phyloP scores from a whole-genome alignment of 2,797 vertebrate species.

The Sebastes miniatus region DNA sequence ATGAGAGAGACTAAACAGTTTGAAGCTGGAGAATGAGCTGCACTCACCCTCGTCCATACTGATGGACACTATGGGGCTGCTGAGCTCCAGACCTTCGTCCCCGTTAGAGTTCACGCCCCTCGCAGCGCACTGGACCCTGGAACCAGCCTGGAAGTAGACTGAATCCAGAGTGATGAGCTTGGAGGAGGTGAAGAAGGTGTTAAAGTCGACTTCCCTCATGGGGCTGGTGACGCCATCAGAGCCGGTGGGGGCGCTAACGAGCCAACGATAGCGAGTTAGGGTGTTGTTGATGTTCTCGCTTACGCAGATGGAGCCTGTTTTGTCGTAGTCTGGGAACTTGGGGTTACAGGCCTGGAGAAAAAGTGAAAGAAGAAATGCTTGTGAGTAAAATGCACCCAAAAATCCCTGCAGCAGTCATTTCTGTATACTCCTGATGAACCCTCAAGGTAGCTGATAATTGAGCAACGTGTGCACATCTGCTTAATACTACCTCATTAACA shows the following conservation, averaged over 20 bases:
- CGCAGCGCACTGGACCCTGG: constrained; percentile 92
- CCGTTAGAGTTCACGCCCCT: constrained; percentile 91
- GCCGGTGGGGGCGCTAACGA: constrained; percentile 90
- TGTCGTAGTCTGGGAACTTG: constrained; percentile 92
- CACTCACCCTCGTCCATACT: constrained; percentile 87
- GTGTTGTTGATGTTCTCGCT: constrained; percentile 94
- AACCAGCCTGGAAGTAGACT: constrained; percentile 94
- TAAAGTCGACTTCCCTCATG: constrained; percentile 93
- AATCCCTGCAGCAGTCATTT: background rate
- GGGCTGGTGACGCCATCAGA: constrained; percentile 91
- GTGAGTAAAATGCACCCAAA: background rate
- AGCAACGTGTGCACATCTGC: constrained; percentile 4
- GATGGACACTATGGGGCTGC: constrained; percentile 86
- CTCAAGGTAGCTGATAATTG: constrained; percentile 5
- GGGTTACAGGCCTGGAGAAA: constrained; percentile 91
- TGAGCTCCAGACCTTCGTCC: constrained; percentile 91
- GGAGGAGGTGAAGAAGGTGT: constrained; percentile 96
- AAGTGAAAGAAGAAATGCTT: background rate
- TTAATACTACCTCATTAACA: constrained; percentile 16
- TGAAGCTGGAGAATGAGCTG: background rate
- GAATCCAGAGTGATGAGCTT: constrained; percentile 94
- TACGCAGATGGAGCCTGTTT: constrained; percentile 92
- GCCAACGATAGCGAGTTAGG: constrained; percentile 92
- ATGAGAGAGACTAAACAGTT: background rate
- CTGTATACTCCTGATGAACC: background rate